Conservation (phyloP, 2,113 vertebrate genomes). For the Brachypodius melanocephalos region DNA sequence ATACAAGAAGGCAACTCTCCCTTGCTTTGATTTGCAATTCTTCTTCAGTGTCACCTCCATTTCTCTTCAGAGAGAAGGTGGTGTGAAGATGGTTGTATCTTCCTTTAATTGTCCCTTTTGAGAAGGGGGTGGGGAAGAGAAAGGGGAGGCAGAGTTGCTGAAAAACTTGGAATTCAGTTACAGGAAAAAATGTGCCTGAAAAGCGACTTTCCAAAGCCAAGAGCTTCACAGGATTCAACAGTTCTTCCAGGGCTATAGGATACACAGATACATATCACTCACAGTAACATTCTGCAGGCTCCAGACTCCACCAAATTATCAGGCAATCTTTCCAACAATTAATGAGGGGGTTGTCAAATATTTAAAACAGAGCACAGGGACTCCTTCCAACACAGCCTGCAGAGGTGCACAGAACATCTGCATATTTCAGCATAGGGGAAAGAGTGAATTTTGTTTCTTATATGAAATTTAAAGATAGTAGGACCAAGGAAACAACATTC, state of each 20-base stretch:
- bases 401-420: not conserved
- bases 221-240: not conserved
- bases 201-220: slow-evolving; percentile 12
- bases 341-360: not conserved
- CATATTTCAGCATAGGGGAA: not conserved
- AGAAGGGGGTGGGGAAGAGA: not conserved
- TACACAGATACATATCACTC: not conserved
- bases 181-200: slow-evolving; percentile 15
- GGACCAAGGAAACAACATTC: not conserved
- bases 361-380: not conserved
- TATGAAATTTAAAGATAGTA: not conserved
- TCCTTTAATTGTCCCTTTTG: not conserved
- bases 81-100: not conserved
- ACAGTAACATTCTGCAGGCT: slow-evolving; percentile 31
- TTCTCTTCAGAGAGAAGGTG: not conserved
- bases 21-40: not conserved
- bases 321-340: slow-evolving; percentile 6
- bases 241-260: not conserved
- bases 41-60: not conserved
- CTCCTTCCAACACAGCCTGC: slow-evolving; percentile 2
- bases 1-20: not conserved
- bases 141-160: not conserved
- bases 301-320: not conserved
- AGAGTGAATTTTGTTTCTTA: not conserved
- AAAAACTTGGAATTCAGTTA: slow-evolving; percentile 7